These are phyloP conservation scores for Tipula helvola DNA, from an alignment of 2,888 invertebrate genomes.

Conservation along the genomic window DNA sequence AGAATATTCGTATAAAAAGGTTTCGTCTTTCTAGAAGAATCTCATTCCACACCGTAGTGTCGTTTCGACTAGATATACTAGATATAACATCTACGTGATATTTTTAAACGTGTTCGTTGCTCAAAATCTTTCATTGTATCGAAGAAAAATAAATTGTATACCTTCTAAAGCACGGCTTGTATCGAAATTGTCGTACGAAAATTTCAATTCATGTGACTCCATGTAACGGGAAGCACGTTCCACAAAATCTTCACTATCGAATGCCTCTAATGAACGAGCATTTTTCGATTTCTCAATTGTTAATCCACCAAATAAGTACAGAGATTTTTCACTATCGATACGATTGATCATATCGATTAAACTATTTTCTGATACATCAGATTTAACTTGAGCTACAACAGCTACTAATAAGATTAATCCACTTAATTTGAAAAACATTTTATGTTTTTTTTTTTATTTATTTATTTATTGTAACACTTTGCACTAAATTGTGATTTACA, in stretches of 20 bases:
- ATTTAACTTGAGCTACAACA: constrained; percentile 7
- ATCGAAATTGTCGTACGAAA: constrained; percentile 29
- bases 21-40: not conserved
- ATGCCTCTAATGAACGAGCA: constrained; percentile 13
- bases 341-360: constrained; percentile 37
- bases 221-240: constrained; percentile 39
- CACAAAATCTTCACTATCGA: constrained; percentile 31
- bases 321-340: constrained; percentile 33
- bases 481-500: not conserved
- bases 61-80: not conserved
- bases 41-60: not conserved
- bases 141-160: not conserved
- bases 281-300: constrained; percentile 32
- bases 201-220: constrained; percentile 36
- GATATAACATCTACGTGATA: not conserved
- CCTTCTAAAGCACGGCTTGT: not conserved
- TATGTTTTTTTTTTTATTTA: not conserved
- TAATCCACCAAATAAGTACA: constrained; percentile 36
- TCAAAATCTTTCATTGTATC: not conserved
- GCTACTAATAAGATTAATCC: constrained; percentile 7
- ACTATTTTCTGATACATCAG: constrained; percentile 24
- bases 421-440: not conserved
- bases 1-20: not conserved
- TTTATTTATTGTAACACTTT: not conserved
- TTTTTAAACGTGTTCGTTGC: not conserved